A percentile compares a stretch with the other conserved stretches of the same genome.
phyloP scores from a whole-genome alignment of 1,140 invertebrate genomes.

The Heliconius melpomene region DNA sequence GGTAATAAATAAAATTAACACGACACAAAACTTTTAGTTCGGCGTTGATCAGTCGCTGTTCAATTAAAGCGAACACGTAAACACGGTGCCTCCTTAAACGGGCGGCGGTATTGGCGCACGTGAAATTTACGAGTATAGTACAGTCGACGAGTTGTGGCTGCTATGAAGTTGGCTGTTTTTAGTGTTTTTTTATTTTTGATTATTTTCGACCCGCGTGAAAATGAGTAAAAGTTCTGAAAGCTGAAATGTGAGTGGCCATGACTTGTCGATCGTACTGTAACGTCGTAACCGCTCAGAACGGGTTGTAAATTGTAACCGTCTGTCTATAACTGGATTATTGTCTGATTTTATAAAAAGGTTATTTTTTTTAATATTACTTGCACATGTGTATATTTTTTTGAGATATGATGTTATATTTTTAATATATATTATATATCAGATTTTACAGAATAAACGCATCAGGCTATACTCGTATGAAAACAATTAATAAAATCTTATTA shows the following conservation, averaged over 20 bases:
- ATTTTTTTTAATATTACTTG: background rate
- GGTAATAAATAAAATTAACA: conserved; percentile 11
- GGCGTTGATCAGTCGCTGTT: conserved; percentile 51
- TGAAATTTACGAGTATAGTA: conserved; percentile 58
- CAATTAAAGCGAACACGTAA: conserved; percentile 57
- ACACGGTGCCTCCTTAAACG: conserved; percentile 47
- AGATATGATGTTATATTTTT: background rate
- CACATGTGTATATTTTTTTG: background rate
- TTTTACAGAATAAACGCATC: too few species aligned
- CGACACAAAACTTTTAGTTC: conserved; percentile 12
- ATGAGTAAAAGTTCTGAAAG: too few species aligned
- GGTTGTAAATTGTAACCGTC: conserved; percentile 52
- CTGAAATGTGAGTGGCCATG: too few species aligned
- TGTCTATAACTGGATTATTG: conserved; percentile 60
- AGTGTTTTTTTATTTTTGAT: too few species aligned
- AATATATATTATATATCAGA: too few species aligned
- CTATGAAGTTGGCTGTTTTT: background rate
- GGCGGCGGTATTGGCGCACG: conserved; percentile 59
- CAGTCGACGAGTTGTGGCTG: too few species aligned
- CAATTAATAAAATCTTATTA: too few species aligned
- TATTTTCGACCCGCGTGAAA: too few species aligned
- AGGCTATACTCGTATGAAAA: too few species aligned
- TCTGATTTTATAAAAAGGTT: conserved; percentile 35
- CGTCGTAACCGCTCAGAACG: conserved; percentile 40
- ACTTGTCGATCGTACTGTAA: too few species aligned